Evolutionary conservation across 2,888 invertebrate genomes (phyloP), one percentile per base, ranked within the genome.

Genomic region (Charanyca ferruginea): DNA sequence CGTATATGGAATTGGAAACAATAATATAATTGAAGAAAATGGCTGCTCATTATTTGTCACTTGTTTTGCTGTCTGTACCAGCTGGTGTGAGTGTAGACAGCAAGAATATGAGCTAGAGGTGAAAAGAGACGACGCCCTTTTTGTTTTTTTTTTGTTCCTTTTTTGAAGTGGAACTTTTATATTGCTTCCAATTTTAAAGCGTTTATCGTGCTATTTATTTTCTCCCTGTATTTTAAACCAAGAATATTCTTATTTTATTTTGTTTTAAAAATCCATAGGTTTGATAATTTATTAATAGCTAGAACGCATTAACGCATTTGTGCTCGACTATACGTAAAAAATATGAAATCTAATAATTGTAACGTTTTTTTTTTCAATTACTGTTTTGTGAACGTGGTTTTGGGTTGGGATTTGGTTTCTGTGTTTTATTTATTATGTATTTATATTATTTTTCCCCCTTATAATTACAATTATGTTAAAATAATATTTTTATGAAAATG

Each of bases 331-430:
- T 89, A 87, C 85, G 53, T 64, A 66, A 69, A 69, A 60, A 58
- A 16, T 38, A 38, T 52, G 11, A 35, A 41, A 63, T 69, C 69
- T 81, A 81, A 83, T 82, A 80, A 73, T 69, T 83, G 81, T 86
- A 81, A 83, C 87, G 87, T 87, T 82, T 87, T 81, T 81, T 81
- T 81, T 81, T 72, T n/a, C n/a, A 69, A 65, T 82, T 85, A 78
- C 78, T 83, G 80, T 89, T 90, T 88, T 90, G 90, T 93, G 89
- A 87, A 83, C 83, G 87, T 91, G 94, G 94, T 94, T 93, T n/a
- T 89, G 88, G 93, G 94, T 91, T 94, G 93, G 94, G 83, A 91
- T 88, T 93, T 93, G 93, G 94, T 92, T 90, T 90, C 87, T 88
- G 87, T 91, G 87, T 82, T 81, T 74, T 74, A 79, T 81, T 72